Percentiles rank a stretch among this genome's conserved stretches.
Conservation (phyloP, 2,888 invertebrate genomes). For the Caenorhabditis afra region DNA sequence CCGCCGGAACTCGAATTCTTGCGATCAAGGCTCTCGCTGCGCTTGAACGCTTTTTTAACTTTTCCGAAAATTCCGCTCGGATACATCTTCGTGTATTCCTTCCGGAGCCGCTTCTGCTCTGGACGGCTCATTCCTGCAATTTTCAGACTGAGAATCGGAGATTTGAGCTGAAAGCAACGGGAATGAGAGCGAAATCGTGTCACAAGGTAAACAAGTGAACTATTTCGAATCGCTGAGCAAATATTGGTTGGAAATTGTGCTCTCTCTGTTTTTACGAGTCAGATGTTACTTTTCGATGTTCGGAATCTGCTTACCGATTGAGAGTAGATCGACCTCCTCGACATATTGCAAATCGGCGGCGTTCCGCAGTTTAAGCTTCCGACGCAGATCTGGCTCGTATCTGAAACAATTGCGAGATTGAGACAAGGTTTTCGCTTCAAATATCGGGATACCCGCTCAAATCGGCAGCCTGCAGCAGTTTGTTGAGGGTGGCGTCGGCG, state of each 20-base stretch:
- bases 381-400: constrained; percentile 72
- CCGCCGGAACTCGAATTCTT: constrained; percentile 21
- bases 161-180: neutral
- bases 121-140: constrained; percentile 82
- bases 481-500: constrained; percentile 61
- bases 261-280: constrained; percentile 6
- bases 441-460: constrained; percentile 54
- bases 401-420: constrained; percentile 47
- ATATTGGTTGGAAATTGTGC: constrained; percentile 18
- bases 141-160: neutral
- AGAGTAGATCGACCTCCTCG: constrained; percentile 91
- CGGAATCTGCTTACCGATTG: constrained; percentile 87
- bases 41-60: constrained; percentile 69
- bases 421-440: neutral
- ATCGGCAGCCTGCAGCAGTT: constrained; percentile 67
- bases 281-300: neutral
- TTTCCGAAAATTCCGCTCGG: constrained; percentile 73
- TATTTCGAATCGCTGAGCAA: constrained; percentile 30
- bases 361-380: constrained; percentile 76
- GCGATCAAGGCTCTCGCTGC: constrained; percentile 48
- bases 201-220: constrained; percentile 16
- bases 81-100: constrained; percentile 92
- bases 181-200: constrained; percentile 9
- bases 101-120: constrained; percentile 93
- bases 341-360: constrained; percentile 85